Base-by-base conservation (phyloP, 2,797 vertebrate genomes). In the Sebastes umbrosus region DNA sequence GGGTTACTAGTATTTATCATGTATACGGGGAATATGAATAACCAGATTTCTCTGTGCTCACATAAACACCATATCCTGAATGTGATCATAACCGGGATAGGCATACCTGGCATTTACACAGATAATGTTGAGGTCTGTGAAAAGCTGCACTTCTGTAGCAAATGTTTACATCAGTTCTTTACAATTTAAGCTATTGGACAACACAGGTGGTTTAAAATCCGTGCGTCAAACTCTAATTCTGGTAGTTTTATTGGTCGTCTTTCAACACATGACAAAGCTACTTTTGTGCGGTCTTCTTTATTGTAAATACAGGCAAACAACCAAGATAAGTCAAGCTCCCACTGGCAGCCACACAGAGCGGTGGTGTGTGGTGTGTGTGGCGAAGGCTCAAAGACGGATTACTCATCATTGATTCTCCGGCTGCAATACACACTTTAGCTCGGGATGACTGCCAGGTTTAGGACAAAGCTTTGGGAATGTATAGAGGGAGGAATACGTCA, bases 391-490 rank as follows among this genome's bases (percentile, higher is more conserved):
- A 63, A 79, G 73, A 78, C 50, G 1, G 66, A 88, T 86, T 62
- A 83, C 69, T 85, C 84, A 76, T 86, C 75, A 79, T 58, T 67
- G 85, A 83, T 82, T 87, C 73, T 73, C 16, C 9, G 11, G 65
- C 71, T 84, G 73, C 73, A 91, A 89, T 79, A 79, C 64, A 79
- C 82, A 80, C 69, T 80, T 70, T 74, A 80, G 55, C 58, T 83
- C 57, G 11, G 85, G 55, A 82, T n/a, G 55, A 34, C 57, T 76
- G 89, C 84, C 90, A 90, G 75, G 57, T 87, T 80, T 8, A 79
- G 64, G 80, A 82, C 59, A 63, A 68, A 81, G 73, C 69, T 80
- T 83, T 84, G 73, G 63, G 76, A 72, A 74, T 54, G 71, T 62
- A 82, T 77, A 72, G 68, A 79, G 58, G 60, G 71, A 68, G 58